Evolutionary conservation across 2,113 vertebrate genomes (phyloP).

Genomic region (Vombatus ursinus): DNA sequence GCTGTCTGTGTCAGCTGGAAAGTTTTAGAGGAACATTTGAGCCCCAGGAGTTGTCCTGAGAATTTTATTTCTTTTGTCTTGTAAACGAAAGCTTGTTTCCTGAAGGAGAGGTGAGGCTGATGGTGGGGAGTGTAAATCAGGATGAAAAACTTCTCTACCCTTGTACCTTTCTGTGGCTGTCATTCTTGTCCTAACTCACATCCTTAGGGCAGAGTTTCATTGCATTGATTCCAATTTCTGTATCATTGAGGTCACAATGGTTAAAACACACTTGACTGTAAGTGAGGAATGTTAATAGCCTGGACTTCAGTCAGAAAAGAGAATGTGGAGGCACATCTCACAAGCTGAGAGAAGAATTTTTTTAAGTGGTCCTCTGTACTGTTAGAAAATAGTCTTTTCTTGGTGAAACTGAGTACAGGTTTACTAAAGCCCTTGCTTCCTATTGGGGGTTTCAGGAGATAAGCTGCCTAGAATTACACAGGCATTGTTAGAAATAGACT

Average conservation of each 20-base stretch:
- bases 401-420: not conserved
- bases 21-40: not conserved
- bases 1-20: not conserved
- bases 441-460: not conserved
- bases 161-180: not conserved
- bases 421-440: not conserved
- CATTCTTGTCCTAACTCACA: not conserved
- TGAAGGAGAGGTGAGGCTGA: not conserved
- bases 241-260: slow-evolving; percentile 1
- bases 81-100: not conserved
- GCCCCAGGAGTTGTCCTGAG: not conserved
- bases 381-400: not conserved
- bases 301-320: not conserved
- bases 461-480: not conserved
- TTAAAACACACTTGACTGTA: slow-evolving; percentile 2
- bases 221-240: not conserved
- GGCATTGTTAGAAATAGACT: not conserved
- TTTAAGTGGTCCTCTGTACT: not conserved
- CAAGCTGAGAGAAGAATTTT: not conserved
- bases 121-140: not conserved
- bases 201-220: not conserved
- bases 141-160: not conserved
- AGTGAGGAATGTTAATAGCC: slow-evolving; percentile 1
- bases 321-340: not conserved
- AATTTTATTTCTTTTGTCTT: not conserved